Percentiles rank a stretch among this genome's conserved stretches.
These are phyloP conservation scores for rabbit (Oryctolagus cuniculus) DNA, from an alignment of 2,113 vertebrate species.

Conservation along the genomic window mOryCun1.1 NC_091439.1:21670001-21670500, in stretches of 20 bases:
- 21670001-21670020: not conserved
- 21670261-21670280: too few species aligned
- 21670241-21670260: not conserved
- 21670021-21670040: not conserved
- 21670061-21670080: not conserved
- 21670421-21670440: too few species aligned
- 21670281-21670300: not conserved
- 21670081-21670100: not conserved
- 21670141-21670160: not conserved
- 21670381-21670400: too few species aligned
- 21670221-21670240: constrained; percentile 19
- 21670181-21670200: not conserved
- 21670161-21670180: not conserved
- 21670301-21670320: too few species aligned
- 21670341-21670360: too few species aligned
- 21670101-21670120: not conserved
- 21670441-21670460: too few species aligned
- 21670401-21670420: too few species aligned
- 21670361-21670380: too few species aligned
- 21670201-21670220: not conserved
- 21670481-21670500: too few species aligned
- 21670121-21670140: not conserved
- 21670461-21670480: too few species aligned
- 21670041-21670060: not conserved
- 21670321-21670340: too few species aligned